Evolutionary conservation across 2,888 invertebrate species (phyloP).

Genomic region (Dascillus cervinus): DNA sequence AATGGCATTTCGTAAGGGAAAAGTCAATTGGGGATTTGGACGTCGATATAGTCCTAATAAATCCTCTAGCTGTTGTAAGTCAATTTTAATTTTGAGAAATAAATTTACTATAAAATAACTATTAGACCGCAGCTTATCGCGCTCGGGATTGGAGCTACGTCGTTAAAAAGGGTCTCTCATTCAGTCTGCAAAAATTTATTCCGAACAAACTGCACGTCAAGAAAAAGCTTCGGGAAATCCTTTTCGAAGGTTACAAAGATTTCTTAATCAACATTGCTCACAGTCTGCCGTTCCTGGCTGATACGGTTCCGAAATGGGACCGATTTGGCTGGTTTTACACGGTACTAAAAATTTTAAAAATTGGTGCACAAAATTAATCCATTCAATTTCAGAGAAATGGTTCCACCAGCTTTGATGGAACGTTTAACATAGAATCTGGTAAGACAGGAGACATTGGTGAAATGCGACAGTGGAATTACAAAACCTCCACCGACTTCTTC

Average conservation of each 20-base stretch:
- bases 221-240: constrained; percentile 58
- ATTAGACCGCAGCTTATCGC: constrained; percentile 53
- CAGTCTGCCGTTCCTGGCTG: constrained; percentile 47
- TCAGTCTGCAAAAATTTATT: constrained; percentile 49
- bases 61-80: constrained; percentile 72
- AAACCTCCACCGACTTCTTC: constrained; percentile 47
- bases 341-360: too few relatives aligned
- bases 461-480: constrained; percentile 65
- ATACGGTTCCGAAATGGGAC: constrained; percentile 53
- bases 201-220: constrained; percentile 52
- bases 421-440: constrained; percentile 71
- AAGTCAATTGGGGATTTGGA: constrained; percentile 60
- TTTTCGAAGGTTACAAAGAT: constrained; percentile 78
- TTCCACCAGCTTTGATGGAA: constrained; percentile 63
- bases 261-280: constrained; percentile 59
- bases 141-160: constrained; percentile 52
- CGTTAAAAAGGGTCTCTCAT: constrained; percentile 51
- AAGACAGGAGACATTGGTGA: constrained; percentile 58
- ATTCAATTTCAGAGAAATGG: constrained; percentile 61
- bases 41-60: constrained; percentile 65
- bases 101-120: too few relatives aligned
- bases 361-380: background rate
- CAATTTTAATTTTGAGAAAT: too few relatives aligned
- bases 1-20: constrained; percentile 62
- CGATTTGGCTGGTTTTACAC: constrained; percentile 82